These are phyloP conservation scores for Clistopyga incitator DNA, from an alignment of 2,888 invertebrate genomes.

Conservation along the genomic window DNA sequence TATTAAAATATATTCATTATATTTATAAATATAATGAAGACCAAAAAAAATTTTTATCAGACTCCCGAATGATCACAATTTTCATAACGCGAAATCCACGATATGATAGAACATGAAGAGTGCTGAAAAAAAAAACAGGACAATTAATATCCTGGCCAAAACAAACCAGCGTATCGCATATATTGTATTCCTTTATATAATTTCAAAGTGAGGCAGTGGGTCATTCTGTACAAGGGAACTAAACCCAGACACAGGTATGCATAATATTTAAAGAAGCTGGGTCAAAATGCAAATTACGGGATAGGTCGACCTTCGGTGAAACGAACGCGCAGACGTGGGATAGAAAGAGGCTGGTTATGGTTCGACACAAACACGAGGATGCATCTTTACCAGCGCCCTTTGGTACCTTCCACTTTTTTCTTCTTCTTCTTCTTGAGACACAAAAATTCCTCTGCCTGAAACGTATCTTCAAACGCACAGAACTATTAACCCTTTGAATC, in stretches of 20 bases:
- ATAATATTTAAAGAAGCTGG: conserved; percentile 27
- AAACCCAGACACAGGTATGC: conserved; percentile 27
- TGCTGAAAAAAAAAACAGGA: background rate
- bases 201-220: conserved; percentile 32
- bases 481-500: background rate
- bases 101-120: background rate
- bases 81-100: background rate
- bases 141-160: no score
- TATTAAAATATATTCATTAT: background rate
- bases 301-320: conserved; percentile 23
- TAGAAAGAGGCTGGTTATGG: conserved; percentile 7
- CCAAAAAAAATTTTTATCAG: background rate
- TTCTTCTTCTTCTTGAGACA: background rate
- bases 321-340: conserved; percentile 23
- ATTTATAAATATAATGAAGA: background rate
- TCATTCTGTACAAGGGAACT: conserved; percentile 7
- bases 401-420: background rate
- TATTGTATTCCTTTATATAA: conserved; percentile 5
- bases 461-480: background rate
- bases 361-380: conserved; percentile 1
- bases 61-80: no score
- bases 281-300: conserved; percentile 18
- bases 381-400: background rate
- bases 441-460: background rate
- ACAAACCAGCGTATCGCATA: background rate